Conservation (phyloP, 2,888 invertebrate species). For the Neuroscelio doddi region DNA sequence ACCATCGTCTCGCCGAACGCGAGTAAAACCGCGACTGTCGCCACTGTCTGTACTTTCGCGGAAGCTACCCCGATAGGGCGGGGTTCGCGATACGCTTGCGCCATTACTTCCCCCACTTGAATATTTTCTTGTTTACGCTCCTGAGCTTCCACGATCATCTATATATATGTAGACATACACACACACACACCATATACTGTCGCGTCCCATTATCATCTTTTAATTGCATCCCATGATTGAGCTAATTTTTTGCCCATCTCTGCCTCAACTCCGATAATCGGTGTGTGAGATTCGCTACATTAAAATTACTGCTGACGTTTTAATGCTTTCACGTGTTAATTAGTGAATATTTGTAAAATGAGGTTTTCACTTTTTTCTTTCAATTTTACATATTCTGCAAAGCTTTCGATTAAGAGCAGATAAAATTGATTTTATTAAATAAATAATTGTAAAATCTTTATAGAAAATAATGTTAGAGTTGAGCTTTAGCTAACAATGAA, state of each 20-base stretch:
- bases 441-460: not conserved
- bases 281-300: not conserved
- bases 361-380: not conserved
- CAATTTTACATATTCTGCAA: not conserved
- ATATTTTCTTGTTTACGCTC: constrained; percentile 62
- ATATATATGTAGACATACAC: not conserved
- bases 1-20: constrained; percentile 52
- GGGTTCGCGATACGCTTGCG: constrained; percentile 68
- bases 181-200: too few relatives aligned
- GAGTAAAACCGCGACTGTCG: constrained; percentile 58
- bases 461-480: too few relatives aligned
- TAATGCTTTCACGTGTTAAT: not conserved
- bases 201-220: constrained; percentile 32
- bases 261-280: constrained; percentile 1
- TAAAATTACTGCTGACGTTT: not conserved
- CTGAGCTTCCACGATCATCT: constrained; percentile 39
- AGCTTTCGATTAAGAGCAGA: not conserved
- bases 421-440: not conserved
- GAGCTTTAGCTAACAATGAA: constrained; percentile 37
- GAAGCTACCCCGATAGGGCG: constrained; percentile 64
- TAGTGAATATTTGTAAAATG: not conserved
- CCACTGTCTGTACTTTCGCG: constrained; percentile 51
- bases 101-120: constrained; percentile 53
- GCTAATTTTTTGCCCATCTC: constrained; percentile 42
- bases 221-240: constrained; percentile 36